Conservation (phyloP, 2,797 vertebrate genomes). For the Cuniculus paca region DNA sequence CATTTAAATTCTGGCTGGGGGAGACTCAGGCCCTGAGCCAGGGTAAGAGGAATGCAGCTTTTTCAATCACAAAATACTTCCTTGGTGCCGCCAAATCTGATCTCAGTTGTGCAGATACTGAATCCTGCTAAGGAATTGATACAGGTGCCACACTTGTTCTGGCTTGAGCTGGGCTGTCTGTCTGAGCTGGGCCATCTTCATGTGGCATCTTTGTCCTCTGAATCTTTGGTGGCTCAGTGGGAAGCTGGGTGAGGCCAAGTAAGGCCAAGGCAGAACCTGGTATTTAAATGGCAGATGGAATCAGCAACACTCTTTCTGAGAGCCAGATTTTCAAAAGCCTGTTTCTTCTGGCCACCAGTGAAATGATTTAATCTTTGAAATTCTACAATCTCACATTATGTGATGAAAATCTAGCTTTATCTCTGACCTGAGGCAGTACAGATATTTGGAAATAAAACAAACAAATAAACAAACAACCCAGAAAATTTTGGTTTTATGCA, state of each 20-base stretch:
- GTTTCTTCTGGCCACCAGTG: neutral
- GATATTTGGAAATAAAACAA: neutral
- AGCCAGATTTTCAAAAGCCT: slow-evolving; percentile 25
- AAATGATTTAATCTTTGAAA: slow-evolving; percentile 40
- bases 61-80: neutral
- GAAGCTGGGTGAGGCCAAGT: neutral
- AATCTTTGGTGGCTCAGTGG: neutral
- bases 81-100: neutral
- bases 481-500: neutral
- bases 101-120: neutral
- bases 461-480: neutral
- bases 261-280: neutral
- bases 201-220: neutral
- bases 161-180: neutral
- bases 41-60: neutral
- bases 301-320: neutral
- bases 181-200: neutral
- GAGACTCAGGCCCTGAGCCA: neutral
- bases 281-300: neutral
- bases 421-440: neutral
- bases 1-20: neutral
- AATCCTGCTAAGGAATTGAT: neutral
- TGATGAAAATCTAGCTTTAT: neutral
- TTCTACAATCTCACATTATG: neutral
- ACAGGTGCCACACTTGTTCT: neutral